Conservation (phyloP, 2,888 invertebrate species). For the Clusia tigrina region DNA sequence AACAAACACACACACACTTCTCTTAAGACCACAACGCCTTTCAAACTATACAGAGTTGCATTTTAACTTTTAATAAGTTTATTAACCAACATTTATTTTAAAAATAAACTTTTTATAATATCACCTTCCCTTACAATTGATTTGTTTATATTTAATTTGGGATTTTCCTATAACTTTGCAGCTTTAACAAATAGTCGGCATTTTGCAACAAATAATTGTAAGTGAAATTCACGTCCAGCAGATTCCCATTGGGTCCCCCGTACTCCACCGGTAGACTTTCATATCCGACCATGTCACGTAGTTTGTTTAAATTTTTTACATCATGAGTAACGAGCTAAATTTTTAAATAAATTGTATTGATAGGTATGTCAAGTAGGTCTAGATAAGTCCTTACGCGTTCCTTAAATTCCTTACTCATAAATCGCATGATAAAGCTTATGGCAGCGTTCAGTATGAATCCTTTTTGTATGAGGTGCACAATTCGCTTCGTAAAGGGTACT, state of each 20-base stretch:
- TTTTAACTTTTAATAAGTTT: too few relatives aligned
- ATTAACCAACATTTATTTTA: too few relatives aligned
- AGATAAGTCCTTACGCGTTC: conserved; percentile 47
- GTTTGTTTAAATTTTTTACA: conserved; percentile 53
- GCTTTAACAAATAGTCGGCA: conserved; percentile 48
- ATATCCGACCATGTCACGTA: conserved; percentile 55
- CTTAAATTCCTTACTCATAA: conserved; percentile 56
- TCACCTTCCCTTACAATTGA: neutral
- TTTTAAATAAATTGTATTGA: neutral
- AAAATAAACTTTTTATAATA: neutral
- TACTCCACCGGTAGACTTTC: conserved; percentile 57
- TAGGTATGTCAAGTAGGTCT: neutral
- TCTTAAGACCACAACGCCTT: too few relatives aligned
- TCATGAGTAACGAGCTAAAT: conserved; percentile 56
- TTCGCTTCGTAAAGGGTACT: conserved; percentile 53
- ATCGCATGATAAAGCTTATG: conserved; percentile 53
- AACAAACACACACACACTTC: too few relatives aligned
- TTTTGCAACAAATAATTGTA: conserved; percentile 52
- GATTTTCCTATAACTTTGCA: conserved; percentile 51
- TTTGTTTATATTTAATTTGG: conserved; percentile 1
- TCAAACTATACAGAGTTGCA: too few relatives aligned
- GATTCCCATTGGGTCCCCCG: conserved; percentile 55
- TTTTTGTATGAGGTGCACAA: conserved; percentile 57
- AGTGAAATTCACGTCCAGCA: conserved; percentile 50
- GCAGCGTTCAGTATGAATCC: conserved; percentile 57